Evolutionary conservation across 1,140 invertebrate species (phyloP).

Genomic region (Asobara japonica): DNA sequence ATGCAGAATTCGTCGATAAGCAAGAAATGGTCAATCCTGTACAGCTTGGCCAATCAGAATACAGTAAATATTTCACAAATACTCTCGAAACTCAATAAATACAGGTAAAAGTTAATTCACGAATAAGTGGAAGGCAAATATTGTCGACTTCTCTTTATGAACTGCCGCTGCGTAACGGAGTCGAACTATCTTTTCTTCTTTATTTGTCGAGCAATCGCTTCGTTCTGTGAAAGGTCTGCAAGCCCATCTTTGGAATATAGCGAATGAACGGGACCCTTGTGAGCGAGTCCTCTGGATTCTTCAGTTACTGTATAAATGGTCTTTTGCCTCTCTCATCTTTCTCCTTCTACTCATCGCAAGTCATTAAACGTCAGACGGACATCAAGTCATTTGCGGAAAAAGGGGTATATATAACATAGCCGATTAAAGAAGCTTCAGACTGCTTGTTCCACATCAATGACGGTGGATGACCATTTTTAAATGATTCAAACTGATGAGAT

Average conservation of each 20-base stretch:
- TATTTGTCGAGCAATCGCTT: slow-evolving; percentile 14
- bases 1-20: no score
- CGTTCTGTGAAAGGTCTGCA: background rate
- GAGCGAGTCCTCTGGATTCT: slow-evolving; percentile 1
- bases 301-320: background rate
- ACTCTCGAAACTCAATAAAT: no score
- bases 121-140: background rate
- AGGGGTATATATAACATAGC: background rate
- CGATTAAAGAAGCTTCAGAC: background rate
- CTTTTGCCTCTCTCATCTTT: background rate
- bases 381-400: slow-evolving; percentile 25
- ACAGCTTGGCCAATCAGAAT: no score
- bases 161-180: background rate
- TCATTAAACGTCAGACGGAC: slow-evolving; percentile 32
- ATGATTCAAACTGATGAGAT: background rate
- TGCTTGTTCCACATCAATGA: background rate
- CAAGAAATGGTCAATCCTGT: no score
- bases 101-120: background rate
- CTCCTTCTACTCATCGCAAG: background rate
- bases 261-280: slow-evolving; percentile 39
- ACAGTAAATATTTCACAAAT: no score
- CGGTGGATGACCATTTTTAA: background rate
- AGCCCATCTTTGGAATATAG: slow-evolving; percentile 31
- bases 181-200: background rate
- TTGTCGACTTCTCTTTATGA: background rate